phyloP scores from a whole-genome alignment of 2,888 invertebrate genomes.

The Hofmannophila pseudospretella region DNA sequence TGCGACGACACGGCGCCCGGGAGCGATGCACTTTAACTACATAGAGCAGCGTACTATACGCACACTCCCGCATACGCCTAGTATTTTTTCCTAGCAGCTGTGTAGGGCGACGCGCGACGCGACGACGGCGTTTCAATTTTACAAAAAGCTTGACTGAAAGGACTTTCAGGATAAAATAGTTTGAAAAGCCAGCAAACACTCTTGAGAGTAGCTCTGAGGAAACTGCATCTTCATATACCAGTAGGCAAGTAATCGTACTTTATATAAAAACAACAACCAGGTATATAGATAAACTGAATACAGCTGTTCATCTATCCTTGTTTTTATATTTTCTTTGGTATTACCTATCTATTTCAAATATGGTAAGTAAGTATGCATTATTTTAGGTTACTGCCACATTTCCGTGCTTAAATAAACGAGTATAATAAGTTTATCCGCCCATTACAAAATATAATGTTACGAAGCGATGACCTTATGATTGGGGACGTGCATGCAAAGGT shows the following conservation, averaged over 20 bases:
- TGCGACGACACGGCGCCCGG: conserved; percentile 76
- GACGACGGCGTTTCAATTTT: conserved; percentile 50
- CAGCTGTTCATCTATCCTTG: no score
- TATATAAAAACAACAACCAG: no score
- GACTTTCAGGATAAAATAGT: conserved; percentile 54
- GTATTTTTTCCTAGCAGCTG: conserved; percentile 51
- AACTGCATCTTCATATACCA: no score
- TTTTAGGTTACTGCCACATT: no score
- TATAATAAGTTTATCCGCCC: conserved; percentile 5
- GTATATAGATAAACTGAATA: no score
- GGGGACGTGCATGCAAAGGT: conserved; percentile 20
- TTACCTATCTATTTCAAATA: no score
- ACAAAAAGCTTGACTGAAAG: conserved; percentile 58
- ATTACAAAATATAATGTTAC: conserved; percentile 22
- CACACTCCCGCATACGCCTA: conserved; percentile 64
- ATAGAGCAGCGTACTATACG: conserved; percentile 65
- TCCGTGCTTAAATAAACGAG: no score
- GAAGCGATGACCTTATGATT: conserved; percentile 20
- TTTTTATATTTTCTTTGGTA: no score
- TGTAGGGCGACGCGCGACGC: conserved; percentile 32
- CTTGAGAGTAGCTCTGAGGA: no score
- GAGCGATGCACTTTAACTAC: conserved; percentile 76
- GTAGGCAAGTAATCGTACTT: no score
- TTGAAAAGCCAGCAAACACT: conserved; percentile 37
- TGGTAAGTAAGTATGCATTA: no score